phyloP scores from a whole-genome alignment of 1,140 invertebrate species.

The Philaenus spumarius region DNA sequence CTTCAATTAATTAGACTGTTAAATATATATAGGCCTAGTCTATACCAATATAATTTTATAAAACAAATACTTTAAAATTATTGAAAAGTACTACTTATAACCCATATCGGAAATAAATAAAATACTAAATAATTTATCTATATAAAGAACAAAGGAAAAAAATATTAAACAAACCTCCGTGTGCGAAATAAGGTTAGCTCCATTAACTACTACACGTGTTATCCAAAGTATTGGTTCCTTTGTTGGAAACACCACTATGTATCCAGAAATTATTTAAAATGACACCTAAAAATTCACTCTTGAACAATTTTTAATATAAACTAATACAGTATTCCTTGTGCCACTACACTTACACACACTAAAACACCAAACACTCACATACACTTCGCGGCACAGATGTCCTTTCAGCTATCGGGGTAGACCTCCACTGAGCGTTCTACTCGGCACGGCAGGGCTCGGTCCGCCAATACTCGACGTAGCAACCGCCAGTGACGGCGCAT shows the following conservation, averaged over 20 bases:
- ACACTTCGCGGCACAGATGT: neutral
- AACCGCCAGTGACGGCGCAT: slow-evolving; percentile 12
- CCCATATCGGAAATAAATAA: too few species aligned
- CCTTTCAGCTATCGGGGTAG: neutral
- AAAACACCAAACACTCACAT: slow-evolving; percentile 7
- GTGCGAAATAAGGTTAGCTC: slow-evolving; percentile 12
- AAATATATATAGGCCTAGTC: too few species aligned
- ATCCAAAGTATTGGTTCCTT: slow-evolving; percentile 14
- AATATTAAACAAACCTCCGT: slow-evolving; percentile 1
- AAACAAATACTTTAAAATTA: too few species aligned
- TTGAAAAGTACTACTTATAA: too few species aligned
- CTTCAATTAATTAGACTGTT: too few species aligned
- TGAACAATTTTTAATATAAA: neutral
- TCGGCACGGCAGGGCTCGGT: neutral
- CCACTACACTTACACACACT: slow-evolving; percentile 13
- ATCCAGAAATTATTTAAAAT: neutral
- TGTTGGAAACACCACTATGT: neutral
- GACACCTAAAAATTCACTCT: slow-evolving; percentile 2
- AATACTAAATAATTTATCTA: too few species aligned
- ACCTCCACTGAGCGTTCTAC: slow-evolving; percentile 5
- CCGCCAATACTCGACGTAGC: slow-evolving; percentile 12
- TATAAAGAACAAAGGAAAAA: too few species aligned
- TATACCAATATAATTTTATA: too few species aligned
- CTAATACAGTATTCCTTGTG: neutral
- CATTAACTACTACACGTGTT: slow-evolving; percentile 13